phyloP scores from a whole-genome alignment of 2,888 invertebrate genomes.

The Agriopis marginaria region DNA sequence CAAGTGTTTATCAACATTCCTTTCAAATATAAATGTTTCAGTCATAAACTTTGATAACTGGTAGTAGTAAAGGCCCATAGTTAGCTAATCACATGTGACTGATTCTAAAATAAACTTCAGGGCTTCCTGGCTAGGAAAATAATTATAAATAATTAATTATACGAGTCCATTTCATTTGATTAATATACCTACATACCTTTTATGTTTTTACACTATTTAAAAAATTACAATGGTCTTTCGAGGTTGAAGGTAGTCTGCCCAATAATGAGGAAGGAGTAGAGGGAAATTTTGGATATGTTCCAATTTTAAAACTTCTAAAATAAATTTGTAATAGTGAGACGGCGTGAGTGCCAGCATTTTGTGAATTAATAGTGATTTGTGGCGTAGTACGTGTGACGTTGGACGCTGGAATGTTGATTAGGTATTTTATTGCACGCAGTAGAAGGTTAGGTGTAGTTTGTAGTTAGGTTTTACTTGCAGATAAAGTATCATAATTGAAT shows the following conservation, averaged over 20 bases:
- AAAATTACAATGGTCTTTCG: conserved; percentile 16
- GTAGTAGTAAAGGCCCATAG: not conserved
- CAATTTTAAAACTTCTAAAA: conserved; percentile 82
- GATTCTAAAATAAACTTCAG: conserved; percentile 41
- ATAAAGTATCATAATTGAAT: not conserved
- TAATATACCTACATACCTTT: conserved; percentile 46
- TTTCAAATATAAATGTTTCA: conserved; percentile 10
- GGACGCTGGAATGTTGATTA: conserved; percentile 32
- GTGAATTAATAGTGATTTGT: conserved; percentile 59
- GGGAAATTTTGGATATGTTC: conserved; percentile 76
- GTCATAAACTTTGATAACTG: conserved; percentile 14
- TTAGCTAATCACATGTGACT: conserved; percentile 29
- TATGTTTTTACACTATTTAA: conserved; percentile 14
- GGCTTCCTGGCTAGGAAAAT: conserved; percentile 25
- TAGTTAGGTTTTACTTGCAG: not conserved
- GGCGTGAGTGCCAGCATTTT: conserved; percentile 68
- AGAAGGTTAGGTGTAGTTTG: not conserved
- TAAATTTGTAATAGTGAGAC: conserved; percentile 71
- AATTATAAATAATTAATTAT: not conserved
- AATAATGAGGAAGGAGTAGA: conserved; percentile 67
- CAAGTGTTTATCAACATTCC: conserved; percentile 42
- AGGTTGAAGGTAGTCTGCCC: conserved; percentile 33
- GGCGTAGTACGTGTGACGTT: conserved; percentile 43
- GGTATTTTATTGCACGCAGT: conserved; percentile 8
- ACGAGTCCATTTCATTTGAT: not conserved